Conservation (phyloP, 2,888 invertebrate species). For the Parapristionchus giblindavisi region DNA sequence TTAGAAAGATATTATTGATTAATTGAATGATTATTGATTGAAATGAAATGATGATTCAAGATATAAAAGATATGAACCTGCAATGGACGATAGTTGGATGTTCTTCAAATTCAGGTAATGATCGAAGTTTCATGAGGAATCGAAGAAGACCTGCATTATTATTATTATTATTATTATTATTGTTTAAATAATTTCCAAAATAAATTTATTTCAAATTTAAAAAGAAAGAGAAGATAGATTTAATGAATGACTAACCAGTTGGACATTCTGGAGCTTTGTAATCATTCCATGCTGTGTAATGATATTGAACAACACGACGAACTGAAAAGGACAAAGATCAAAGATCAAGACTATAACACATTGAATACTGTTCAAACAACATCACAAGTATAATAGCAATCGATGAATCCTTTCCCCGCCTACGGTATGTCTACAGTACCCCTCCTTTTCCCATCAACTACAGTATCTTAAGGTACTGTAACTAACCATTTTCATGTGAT, state of each 20-base stretch:
- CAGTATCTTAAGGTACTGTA: not conserved
- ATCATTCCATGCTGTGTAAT: slow-evolving; percentile 94
- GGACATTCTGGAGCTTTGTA: slow-evolving; percentile 94
- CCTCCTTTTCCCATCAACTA: not conserved
- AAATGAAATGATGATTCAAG: not conserved
- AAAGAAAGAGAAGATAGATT: too few species aligned
- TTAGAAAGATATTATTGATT: not conserved
- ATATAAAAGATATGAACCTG: slow-evolving; percentile 74
- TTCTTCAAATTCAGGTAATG: slow-evolving; percentile 72
- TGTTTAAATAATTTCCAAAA: too few species aligned
- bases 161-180: not conserved
- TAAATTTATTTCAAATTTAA: too few species aligned
- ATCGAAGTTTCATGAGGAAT: slow-evolving; percentile 59
- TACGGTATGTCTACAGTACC: too few species aligned
- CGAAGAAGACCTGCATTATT: slow-evolving; percentile 35
- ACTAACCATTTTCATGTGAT: too few species aligned
- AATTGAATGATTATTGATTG: not conserved
- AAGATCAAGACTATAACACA: too few species aligned
- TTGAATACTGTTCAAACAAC: too few species aligned
- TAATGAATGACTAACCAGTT: slow-evolving; percentile 79
- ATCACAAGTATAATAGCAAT: too few species aligned
- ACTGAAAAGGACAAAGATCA: too few species aligned
- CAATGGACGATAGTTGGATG: slow-evolving; percentile 79
- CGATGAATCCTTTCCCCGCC: not conserved
- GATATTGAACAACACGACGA: slow-evolving; percentile 83